A percentile compares a stretch with the other conserved stretches of the same genome.
Evolutionary conservation across 2,113 vertebrate species (phyloP).

Genomic region (Ctenodactylus gundi): DNA sequence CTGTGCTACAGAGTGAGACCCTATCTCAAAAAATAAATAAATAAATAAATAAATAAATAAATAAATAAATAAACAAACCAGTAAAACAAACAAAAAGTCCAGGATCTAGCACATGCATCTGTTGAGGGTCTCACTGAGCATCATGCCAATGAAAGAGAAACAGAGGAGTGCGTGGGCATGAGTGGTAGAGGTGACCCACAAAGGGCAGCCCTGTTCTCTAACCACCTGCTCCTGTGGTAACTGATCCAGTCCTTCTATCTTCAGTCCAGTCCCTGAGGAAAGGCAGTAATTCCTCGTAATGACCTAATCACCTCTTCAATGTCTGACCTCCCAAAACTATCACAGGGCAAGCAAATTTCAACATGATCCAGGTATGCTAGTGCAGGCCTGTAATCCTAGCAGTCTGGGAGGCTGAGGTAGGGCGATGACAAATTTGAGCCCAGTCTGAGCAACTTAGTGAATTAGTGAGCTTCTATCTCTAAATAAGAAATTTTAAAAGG

Average conservation of each 20-base stretch:
- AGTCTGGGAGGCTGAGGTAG: background rate
- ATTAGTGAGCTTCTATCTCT: background rate
- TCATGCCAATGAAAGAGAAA: background rate
- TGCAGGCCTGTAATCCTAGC: background rate
- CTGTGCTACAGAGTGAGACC: background rate
- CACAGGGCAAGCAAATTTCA: background rate
- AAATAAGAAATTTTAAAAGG: background rate
- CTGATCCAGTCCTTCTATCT: conserved; percentile 20
- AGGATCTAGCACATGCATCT: background rate
- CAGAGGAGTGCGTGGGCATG: background rate
- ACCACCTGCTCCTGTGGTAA: background rate
- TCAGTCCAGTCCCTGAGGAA: background rate
- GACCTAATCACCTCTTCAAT: background rate
- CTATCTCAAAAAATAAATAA: background rate
- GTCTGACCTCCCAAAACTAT: background rate
- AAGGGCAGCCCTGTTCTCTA: background rate
- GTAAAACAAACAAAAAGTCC: background rate
- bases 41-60: background rate
- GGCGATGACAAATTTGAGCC: background rate
- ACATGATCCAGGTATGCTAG: background rate
- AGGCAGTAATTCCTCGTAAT: background rate
- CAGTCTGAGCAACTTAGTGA: background rate
- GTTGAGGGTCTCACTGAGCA: background rate
- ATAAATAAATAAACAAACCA: too few species aligned
- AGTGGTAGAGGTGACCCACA: background rate